Base-by-base conservation (phyloP, 2,888 invertebrate species). In the Drosophila picticornis region DNA sequence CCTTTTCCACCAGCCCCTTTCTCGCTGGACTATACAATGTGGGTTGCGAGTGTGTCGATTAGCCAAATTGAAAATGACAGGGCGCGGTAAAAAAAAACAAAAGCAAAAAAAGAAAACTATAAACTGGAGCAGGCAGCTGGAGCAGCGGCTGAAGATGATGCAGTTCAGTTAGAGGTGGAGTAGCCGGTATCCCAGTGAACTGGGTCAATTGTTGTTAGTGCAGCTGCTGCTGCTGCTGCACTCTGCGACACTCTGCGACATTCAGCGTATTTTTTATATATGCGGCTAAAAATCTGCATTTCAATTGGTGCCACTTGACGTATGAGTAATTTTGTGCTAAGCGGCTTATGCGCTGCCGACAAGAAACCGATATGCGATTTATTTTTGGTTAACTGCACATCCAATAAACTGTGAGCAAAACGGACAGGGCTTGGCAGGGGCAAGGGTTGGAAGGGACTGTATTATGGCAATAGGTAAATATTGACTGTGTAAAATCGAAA, bases 401-500 rank as follows among this genome's bases (percentile, higher is more conserved):
- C 85, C 90, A 85, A 85, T 85, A 85, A 85, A 80, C 85, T 84
- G 65, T 70, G 57, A 68, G 50, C 63, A 59, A 31, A 46, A 29
- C 63, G 34, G 51, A 27, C 43, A 56, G 40, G 22, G 31, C 5
- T 6, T 38, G 36, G n/a, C 0, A 51, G 16, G 22, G 25, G 27
- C 1, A n/a, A 11, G 4, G 22, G 5, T 2, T n/a, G n/a, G n/a
- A n/a, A n/a, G n/a, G 4, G 13, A 25, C 6, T 13, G 60, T 27
- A 25, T 32, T 40, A 29, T 56, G 63, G 60, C 51, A 52, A 66
- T 75, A 82, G 87, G 85, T 90, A 85, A 85, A 85, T 90, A 85
- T 90, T 90, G 90, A 88, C 88, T 90, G 70, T 80, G 70, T 80
- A 77, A 85, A 90, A 85, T 85, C 90, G 88, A 90, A 85, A 90